Evolutionary conservation across 2,888 invertebrate species (phyloP).

Genomic region (Mesodorylaimus sp.): DNA sequence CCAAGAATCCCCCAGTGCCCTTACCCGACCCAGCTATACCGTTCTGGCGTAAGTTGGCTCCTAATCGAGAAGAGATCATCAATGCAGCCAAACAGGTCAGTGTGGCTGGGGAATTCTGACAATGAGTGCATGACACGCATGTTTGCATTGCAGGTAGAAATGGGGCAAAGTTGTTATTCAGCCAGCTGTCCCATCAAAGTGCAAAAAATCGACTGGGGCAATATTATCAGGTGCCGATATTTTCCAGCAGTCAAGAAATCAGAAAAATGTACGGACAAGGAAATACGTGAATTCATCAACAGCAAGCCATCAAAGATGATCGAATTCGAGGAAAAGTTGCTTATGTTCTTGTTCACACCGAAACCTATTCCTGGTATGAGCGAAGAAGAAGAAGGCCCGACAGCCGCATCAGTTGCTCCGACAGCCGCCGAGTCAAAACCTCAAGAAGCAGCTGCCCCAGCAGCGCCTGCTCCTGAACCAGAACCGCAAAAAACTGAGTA

Average conservation of each 20-base stretch:
- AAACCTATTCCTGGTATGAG: too few relatives aligned
- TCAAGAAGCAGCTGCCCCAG: too few relatives aligned
- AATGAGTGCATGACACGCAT: background rate
- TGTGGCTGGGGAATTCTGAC: background rate
- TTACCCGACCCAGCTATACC: slow-evolving; percentile 10
- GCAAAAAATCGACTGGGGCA: slow-evolving; percentile 9
- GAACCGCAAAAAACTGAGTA: too few relatives aligned
- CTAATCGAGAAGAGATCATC: slow-evolving; percentile 10
- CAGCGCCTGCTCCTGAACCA: too few relatives aligned
- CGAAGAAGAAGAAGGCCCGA: too few relatives aligned
- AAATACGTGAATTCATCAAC: slow-evolving; percentile 4
- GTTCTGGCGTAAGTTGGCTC: slow-evolving; percentile 10
- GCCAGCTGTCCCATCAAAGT: slow-evolving; percentile 9
- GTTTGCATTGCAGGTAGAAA: slow-evolving; percentile 7
- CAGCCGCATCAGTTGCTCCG: too few relatives aligned
- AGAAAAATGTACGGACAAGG: slow-evolving; percentile 9
- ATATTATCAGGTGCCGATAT: slow-evolving; percentile 4
- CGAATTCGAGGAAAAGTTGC: slow-evolving; percentile 7
- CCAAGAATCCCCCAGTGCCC: slow-evolving; percentile 12
- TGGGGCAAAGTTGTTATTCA: slow-evolving; percentile 4
- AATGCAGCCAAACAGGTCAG: slow-evolving; percentile 3
- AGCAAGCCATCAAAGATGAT: slow-evolving; percentile 3
- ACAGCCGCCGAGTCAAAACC: too few relatives aligned
- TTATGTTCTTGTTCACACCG: slow-evolving; percentile 3
- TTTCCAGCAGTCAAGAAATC: slow-evolving; percentile 6